Conservation (phyloP, 2,797 vertebrate species). For the Ibycter americanus region DNA sequence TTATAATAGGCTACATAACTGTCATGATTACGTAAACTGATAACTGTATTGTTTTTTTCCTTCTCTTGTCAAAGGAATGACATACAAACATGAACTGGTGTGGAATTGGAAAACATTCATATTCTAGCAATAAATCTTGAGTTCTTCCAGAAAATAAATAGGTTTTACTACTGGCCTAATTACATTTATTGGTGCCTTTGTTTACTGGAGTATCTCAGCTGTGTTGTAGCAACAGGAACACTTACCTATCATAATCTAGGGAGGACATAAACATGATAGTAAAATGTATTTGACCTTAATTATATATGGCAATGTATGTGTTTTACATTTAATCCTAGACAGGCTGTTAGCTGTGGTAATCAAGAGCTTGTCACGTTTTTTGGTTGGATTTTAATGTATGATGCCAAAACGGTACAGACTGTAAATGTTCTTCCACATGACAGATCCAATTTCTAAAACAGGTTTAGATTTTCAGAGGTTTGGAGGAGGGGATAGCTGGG, state of each 20-base stretch:
- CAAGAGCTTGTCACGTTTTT: neutral
- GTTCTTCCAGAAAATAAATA: slow-evolving; percentile 50
- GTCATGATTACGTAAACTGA: slow-evolving; percentile 37
- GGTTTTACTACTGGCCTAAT: slow-evolving; percentile 25
- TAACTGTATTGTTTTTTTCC: slow-evolving; percentile 32
- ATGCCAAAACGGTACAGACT: neutral
- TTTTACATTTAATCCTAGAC: neutral
- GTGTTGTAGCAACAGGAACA: neutral
- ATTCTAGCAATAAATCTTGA: slow-evolving; percentile 41
- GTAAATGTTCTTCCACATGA: slow-evolving; percentile 6
- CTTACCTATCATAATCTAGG: neutral
- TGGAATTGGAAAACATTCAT: slow-evolving; percentile 44
- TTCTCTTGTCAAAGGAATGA: slow-evolving; percentile 50
- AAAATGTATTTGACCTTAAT: slow-evolving; percentile 7
- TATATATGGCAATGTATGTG: neutral
- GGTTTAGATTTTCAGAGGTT: slow-evolving; percentile 14
- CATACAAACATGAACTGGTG: slow-evolving; percentile 17
- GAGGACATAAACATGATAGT: neutral
- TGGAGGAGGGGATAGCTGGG: slow-evolving; percentile 1
- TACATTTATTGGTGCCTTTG: neutral
- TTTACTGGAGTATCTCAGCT: slow-evolving; percentile 10
- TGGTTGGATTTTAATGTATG: neutral
- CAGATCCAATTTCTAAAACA: slow-evolving; percentile 1
- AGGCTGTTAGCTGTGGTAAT: slow-evolving; percentile 5
- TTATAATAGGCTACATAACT: slow-evolving; percentile 38